Base-by-base conservation (phyloP, 2,113 vertebrate genomes). In the Ammodramus savannarum region DNA sequence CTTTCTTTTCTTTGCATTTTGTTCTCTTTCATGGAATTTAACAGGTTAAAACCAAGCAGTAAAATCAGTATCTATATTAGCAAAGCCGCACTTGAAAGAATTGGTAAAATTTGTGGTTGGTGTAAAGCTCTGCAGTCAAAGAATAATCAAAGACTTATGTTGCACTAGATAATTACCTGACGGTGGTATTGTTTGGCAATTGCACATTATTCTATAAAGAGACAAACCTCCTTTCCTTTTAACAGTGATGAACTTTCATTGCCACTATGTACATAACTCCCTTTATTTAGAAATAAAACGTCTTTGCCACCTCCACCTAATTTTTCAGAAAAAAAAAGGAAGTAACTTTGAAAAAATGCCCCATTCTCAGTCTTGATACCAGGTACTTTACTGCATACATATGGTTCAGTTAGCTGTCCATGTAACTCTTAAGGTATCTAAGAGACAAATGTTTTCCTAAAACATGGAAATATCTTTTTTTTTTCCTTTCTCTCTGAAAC, bases 161-260 rank as follows among this genome's bases (percentile, higher is more conserved):
- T 62, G 51, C 34, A 52, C 26, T 51, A 71, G 34, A 23, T 23
- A 85, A 62, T 19, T 6, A 74, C 29, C 21, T 73, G 71, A 77
- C 0, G 0, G n/a, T 59, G n/a, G 4, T 36, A 55, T 10, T 46
- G n/a, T 73, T 66, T n/a, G 12, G 38, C 54, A 85, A 49, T 36
- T 69, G 6, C 29, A 31, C n/a, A 7, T 32, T 83, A 46, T 46
- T 59, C 51, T 71, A 16, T 4, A 27, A 59, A 89, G 43, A 76
- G 7, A 51, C 19, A 72, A 41, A 23, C 10, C 32, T 71, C 2
- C 85, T 83, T 91, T 82, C 19, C 32, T 54, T 73, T 61, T 54
- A 87, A 52, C n/a, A 66, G 16, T 17, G 7, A 41, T 59, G 16
- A 77, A 21, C 3, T 26, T 65, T 58, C 54, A 75, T 49, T 65